phyloP scores from a whole-genome alignment of 2,888 invertebrate species.

The Caenorhabditis doughertyi region DNA sequence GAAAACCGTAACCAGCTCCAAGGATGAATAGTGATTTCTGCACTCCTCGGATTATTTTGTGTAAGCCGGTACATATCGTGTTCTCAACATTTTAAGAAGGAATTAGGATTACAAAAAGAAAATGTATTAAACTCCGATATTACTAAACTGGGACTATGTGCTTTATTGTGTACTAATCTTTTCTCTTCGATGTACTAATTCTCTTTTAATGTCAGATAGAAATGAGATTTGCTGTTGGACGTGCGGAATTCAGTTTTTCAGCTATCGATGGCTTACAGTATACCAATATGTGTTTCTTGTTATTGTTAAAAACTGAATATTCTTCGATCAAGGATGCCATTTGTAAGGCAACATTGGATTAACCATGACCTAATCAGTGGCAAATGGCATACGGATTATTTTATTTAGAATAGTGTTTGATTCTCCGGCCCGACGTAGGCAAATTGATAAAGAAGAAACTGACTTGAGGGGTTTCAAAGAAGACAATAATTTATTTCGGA shows the following conservation, averaged over 20 bases:
- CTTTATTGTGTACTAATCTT: background rate
- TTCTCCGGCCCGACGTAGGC: background rate
- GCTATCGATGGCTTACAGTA: background rate
- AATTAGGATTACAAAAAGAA: conserved; percentile 3
- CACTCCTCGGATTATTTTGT: background rate
- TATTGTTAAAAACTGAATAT: background rate
- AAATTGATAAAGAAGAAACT: background rate
- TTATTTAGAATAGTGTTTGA: conserved; percentile 1
- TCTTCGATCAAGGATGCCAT: background rate
- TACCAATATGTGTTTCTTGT: background rate
- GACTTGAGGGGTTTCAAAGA: conserved; percentile 6
- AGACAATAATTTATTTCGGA: no score
- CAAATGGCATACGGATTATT: conserved; percentile 23
- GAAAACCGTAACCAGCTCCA: no score
- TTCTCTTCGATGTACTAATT: background rate
- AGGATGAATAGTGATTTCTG: no score
- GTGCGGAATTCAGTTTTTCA: background rate
- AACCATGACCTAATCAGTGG: conserved; percentile 11
- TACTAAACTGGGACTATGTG: conserved; percentile 6
- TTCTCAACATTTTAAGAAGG: background rate
- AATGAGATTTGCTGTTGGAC: conserved; percentile 1
- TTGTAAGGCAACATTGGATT: conserved; percentile 25
- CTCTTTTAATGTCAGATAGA: background rate
- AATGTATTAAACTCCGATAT: conserved; percentile 15
- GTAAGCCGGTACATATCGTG: conserved; percentile 1